Evolutionary conservation across 1,140 invertebrate genomes (phyloP).

Genomic region (Ridgeia piscesae): DNA sequence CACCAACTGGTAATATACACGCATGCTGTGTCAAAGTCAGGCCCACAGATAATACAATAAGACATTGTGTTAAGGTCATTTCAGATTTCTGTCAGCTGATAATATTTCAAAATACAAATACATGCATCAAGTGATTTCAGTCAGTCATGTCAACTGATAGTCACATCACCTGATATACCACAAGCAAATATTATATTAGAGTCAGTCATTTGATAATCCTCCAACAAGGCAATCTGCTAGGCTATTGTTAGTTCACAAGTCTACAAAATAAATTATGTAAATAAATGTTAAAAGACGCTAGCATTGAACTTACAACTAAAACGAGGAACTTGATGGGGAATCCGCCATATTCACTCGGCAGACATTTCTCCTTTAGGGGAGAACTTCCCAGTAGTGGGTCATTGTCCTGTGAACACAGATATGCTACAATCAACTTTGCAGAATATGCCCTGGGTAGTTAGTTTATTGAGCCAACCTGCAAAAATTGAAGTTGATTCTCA

Average conservation of each 20-base stretch:
- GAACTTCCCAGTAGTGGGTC: slow-evolving; percentile 59
- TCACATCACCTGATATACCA: background rate
- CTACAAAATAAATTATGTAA: background rate
- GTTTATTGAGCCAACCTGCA: no score
- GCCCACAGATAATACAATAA: background rate
- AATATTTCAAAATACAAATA: background rate
- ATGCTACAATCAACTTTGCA: slow-evolving; percentile 13
- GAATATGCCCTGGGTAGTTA: background rate
- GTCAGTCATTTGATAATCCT: no score
- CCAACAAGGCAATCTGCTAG: background rate
- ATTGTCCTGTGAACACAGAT: slow-evolving; percentile 46
- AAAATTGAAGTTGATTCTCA: no score
- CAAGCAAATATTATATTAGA: no score
- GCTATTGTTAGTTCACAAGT: background rate
- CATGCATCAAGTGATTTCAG: background rate
- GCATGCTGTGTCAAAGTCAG: background rate
- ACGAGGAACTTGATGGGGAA: slow-evolving; percentile 85
- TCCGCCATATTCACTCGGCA: slow-evolving; percentile 65
- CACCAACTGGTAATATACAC: background rate
- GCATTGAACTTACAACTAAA: slow-evolving; percentile 69
- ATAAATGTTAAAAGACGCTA: background rate
- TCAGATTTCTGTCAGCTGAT: background rate
- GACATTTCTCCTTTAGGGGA: slow-evolving; percentile 51
- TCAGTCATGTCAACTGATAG: background rate
- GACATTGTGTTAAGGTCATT: background rate